Base-by-base conservation (phyloP, 1,140 invertebrate species). In the Melipona quadrifasciata region DNA sequence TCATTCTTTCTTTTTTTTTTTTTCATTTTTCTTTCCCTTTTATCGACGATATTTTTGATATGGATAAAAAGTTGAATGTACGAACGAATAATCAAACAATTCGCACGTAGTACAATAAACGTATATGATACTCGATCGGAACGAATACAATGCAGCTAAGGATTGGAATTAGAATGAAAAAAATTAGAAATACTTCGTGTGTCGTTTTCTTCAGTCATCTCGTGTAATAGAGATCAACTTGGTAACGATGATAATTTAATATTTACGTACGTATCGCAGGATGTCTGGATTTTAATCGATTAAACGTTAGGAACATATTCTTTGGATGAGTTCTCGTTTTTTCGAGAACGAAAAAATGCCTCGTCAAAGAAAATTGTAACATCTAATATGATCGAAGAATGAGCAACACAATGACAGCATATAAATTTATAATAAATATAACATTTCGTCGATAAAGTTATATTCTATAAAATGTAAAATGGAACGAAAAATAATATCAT, bases 101-200 rank as follows among this genome's bases (percentile, higher is more conserved):
- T 76, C 51, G 21, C 19, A 14, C 16, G n/a, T n/a, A 12, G 1
- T 72, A 72, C 14, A 51, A 51, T 55, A 21, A 31, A 17, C 8
- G 16, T 65, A 80, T 14, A 80, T 14, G 21, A 39, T 51, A 64
- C 21, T 31, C 17, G 39, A 34, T 65, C 17, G 39, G 21, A 1
- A 39, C 34, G 34, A 47, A 68, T 39, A 12, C 65, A 31, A 86
- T 86, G 21, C 16, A 51, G 11, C 53, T 77, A 78, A 27, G 31
- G 61, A 81, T 39, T 89, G 80, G 80, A 88, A 89, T 89, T 65
- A 64, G 51, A 12, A 19, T 77, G 68, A 61, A 17, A 67, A 84
- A 67, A 84, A 82, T 76, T 86, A 84, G 79, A 84, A 89, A 82
- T 84, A 89, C 80, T 88, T 84, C 68, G 51, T 74, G 51, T 24